Base-by-base conservation (phyloP, 2,797 vertebrate species). In the Danio tinwini region DNA sequence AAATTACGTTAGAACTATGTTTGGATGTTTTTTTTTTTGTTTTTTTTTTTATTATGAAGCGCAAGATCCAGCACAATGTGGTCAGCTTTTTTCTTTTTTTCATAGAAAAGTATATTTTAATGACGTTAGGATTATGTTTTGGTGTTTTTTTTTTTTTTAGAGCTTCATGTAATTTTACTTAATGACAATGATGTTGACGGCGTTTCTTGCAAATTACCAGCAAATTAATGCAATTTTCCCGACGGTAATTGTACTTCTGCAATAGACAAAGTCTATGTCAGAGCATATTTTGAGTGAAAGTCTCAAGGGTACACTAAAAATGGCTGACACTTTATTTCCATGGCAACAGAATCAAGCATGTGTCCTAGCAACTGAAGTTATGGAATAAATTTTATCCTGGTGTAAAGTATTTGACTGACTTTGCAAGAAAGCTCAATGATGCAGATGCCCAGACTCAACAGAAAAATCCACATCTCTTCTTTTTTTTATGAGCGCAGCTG, bases 301-400 rank as follows among this genome's bases (percentile, higher is more conserved):
- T 78, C 76, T 79, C 67, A 62, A 55, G 76, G 58, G 58, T 63
- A 70, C 67, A 44, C 39, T 53, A 53, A 44, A 72, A 64, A 73
- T 73, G 59, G 59, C 58, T 72, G 59, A 72, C 68, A 53, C 59
- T 56, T 56, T 29, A 39, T 64, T 14, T 14, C 68, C 50, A 65
- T 63, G 69, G 77, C 49, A 80, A 80, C 77, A 64, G 59, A 72
- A 39, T 64, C 59, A 72, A 42, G 68, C 76, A 70, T 63, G 76
- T 78, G 67, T 78, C 76, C 67, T 62, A 78, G 76, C 76, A 78
- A 78, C 76, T 61, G 53, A 78, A 71, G 68, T 78, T 71, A 62
- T 44, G 29, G 45, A 71, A 77, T 68, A 58, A 7, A 47, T 68
- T 45, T 42, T 0, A 61, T 61, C 21, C 55, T 40, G 56, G 40